Conservation (phyloP, 2,797 vertebrate species). For the Leucoraja ocellata region DNA sequence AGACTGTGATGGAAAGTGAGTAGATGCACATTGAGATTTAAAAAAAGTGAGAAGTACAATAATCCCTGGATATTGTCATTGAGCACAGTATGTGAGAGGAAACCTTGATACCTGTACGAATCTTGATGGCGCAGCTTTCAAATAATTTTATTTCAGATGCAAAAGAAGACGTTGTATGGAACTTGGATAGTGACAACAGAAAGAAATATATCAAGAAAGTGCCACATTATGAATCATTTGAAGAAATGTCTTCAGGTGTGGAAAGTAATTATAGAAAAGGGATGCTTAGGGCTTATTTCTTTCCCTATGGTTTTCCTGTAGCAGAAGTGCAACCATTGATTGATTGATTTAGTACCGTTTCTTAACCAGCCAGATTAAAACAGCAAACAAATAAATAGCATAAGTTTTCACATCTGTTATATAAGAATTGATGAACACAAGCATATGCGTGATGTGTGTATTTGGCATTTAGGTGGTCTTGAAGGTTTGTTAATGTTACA, state of each 20-base stretch:
- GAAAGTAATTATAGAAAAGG: background rate
- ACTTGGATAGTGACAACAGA: background rate
- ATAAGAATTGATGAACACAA: background rate
- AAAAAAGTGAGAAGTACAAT: background rate
- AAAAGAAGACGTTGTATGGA: constrained; percentile 15
- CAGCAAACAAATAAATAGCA: background rate
- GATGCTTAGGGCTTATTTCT: background rate
- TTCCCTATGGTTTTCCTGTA: background rate
- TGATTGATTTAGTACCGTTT: background rate
- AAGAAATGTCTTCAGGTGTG: constrained; percentile 21
- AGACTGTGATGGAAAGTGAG: background rate
- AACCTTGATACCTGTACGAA: background rate
- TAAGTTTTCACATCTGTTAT: background rate
- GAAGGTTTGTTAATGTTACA: background rate
- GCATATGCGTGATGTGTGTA: background rate
- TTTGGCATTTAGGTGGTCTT: background rate
- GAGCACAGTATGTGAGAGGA: background rate
- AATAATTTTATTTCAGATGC: constrained; percentile 19
- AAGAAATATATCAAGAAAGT: background rate
- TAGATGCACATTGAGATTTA: no score
- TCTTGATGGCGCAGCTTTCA: constrained; percentile 13
- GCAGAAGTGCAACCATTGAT: background rate
- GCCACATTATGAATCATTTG: constrained; percentile 21
- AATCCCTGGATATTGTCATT: background rate
- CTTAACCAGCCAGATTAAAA: background rate